Evolutionary conservation across 2,888 invertebrate genomes (phyloP), one percentile per base, ranked within the genome.

Genomic region (Synanthedon tipuliformis): DNA sequence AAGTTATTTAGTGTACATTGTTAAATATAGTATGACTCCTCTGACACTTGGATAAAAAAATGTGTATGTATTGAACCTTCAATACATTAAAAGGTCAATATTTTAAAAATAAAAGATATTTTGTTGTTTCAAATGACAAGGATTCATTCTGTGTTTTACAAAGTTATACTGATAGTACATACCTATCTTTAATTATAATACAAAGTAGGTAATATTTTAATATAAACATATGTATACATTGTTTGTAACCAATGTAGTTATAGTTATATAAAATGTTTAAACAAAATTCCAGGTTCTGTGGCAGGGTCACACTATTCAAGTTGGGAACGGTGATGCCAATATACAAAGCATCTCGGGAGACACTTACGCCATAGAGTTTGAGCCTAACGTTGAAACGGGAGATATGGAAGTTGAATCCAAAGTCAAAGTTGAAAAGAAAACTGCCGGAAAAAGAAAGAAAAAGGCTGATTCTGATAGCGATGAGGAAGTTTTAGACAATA

Each of bases 281-380:
- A 34, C 41, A 50, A 53, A 40, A 53, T 83, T 87, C 53, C 75
- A 90, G 90, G 90, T 90, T 50, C 85, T 91, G 62, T 91, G 91
- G 91, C 90, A 91, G 80, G 90, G 90, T 15, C 90, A 90, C 64
- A 88, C 90, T n/a, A 90, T 91, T 56, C 89, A 90, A 77, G 90
- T 90, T 11, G 90, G 90, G 60, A 88, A 89, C 72, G 84, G 85
- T 40, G 75, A 81, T 52, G 78, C 72, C 8, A 83, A 73, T 58
- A 69, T 87, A 55, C 82, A 83, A 61, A 69, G 65, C 4, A 64
- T 86, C 61, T 34, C 34, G 8, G 73, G 72, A 8, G 74, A 73
- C 10, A 66, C 79, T 16, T 86, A 84, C 60, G 81, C 75, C 57
- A 78, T 87, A 61, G 77, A 77, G 54, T 87, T 84, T 74, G 81